Conservation (phyloP, 1,140 invertebrate species). For the Brachionus manjavacas region DNA sequence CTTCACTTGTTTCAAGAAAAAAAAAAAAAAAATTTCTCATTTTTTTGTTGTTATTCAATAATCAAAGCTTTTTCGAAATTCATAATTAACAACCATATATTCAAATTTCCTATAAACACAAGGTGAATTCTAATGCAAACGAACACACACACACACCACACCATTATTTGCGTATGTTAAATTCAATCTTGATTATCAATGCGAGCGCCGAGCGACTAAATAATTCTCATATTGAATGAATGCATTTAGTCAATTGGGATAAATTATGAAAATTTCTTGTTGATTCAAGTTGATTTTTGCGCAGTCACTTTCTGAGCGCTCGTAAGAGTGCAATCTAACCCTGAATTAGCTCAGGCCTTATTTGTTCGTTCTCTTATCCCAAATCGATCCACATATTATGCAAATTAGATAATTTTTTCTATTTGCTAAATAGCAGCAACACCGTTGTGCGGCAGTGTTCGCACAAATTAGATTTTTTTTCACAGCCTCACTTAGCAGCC, state of each 20-base stretch:
- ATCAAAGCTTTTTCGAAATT: background rate
- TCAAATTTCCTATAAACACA: background rate
- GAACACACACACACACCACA: background rate
- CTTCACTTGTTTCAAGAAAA: too few species aligned
- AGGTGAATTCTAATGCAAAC: background rate
- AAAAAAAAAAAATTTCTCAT: too few species aligned
- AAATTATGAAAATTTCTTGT: background rate
- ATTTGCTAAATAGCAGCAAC: too few species aligned
- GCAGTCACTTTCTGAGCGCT: background rate
- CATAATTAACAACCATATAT: background rate
- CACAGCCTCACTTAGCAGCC: too few species aligned
- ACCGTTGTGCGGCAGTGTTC: too few species aligned
- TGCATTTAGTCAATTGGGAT: background rate
- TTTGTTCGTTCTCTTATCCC: too few species aligned
- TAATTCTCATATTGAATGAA: background rate
- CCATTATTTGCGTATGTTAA: background rate
- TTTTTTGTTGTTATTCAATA: background rate
- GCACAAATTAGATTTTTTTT: too few species aligned
- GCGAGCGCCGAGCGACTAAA: background rate
- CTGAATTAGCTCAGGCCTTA: too few species aligned
- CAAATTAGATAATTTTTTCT: too few species aligned
- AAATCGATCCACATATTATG: too few species aligned
- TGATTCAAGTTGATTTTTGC: background rate
- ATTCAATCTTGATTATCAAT: background rate
- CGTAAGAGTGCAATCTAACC: background rate